Conservation (phyloP, 2,113 vertebrate species). For the Hippocampus barbouri region DNA sequence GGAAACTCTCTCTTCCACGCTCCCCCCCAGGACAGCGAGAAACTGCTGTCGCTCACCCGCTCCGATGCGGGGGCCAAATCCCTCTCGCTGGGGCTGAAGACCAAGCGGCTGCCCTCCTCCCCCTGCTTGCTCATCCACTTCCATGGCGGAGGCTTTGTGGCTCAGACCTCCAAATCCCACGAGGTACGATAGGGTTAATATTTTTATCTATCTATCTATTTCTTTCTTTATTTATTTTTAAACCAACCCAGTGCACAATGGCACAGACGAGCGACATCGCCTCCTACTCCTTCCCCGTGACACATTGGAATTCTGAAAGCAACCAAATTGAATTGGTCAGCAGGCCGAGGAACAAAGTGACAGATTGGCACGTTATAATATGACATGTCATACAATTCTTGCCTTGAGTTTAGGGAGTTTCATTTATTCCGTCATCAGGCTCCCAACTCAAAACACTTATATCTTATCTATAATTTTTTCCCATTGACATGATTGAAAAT, state of each 20-base stretch:
- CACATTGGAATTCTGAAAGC: neutral
- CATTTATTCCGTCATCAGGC: too few relatives aligned
- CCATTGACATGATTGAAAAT: too few relatives aligned
- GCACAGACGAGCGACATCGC: neutral
- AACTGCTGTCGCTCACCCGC: conserved; percentile 71
- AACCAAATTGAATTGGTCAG: neutral
- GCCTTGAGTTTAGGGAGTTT: too few relatives aligned
- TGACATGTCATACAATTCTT: conserved; percentile 24
- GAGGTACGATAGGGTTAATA: conserved; percentile 66
- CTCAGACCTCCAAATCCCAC: conserved; percentile 89
- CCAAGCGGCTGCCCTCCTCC: conserved; percentile 71
- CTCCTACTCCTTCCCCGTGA: neutral
- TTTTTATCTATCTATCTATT: too few relatives aligned
- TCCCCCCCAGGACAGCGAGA: conserved; percentile 77
- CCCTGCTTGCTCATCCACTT: conserved; percentile 80
- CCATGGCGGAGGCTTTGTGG: conserved; percentile 88
- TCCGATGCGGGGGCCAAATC: conserved; percentile 74
- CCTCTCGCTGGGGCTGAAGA: conserved; percentile 75
- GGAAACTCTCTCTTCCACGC: neutral
- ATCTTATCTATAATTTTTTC: too few relatives aligned
- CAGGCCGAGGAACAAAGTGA: neutral
- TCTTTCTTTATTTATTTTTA: neutral
- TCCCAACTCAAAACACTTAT: too few relatives aligned
- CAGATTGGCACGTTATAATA: conserved; percentile 3
- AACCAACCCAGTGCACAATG: neutral